Conservation (phyloP, 2,113 vertebrate genomes). For the Coreoperca whiteheadi region DNA sequence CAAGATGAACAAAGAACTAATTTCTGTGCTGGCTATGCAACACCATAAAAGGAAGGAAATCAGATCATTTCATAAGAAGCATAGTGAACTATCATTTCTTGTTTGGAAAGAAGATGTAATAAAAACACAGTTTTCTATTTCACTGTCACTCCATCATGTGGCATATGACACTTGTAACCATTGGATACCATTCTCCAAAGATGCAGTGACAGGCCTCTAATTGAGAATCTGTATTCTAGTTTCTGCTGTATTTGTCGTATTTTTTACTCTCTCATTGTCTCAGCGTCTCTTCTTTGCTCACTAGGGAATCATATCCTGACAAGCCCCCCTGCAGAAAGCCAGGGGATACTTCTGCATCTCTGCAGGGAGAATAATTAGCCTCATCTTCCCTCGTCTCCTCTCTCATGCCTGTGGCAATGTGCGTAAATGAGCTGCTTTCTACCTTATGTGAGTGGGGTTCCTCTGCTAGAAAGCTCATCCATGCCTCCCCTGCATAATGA, state of each 20-base stretch:
- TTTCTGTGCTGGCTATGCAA: too few relatives aligned
- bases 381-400: conserved; percentile 47
- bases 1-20: too few relatives aligned
- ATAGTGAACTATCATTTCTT: too few relatives aligned
- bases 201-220: conserved; percentile 2
- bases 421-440: conserved; percentile 45
- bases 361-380: conserved; percentile 61
- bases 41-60: neutral
- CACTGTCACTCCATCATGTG: neutral
- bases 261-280: neutral
- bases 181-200: conserved; percentile 8
- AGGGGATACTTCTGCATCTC: conserved; percentile 38
- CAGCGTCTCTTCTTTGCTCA: conserved; percentile 30
- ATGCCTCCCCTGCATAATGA: conserved; percentile 29
- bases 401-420: conserved; percentile 58
- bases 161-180: neutral
- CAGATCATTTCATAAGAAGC: neutral
- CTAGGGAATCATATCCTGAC: conserved; percentile 43
- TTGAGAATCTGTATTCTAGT: conserved; percentile 2
- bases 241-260: conserved; percentile 25
- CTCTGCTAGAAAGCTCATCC: conserved; percentile 28
- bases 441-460: conserved; percentile 22
- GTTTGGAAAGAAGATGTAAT: neutral
- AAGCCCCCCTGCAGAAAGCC: conserved; percentile 21
- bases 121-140: neutral